These are phyloP conservation scores for Phodopus roborovskii DNA, from an alignment of 2,113 vertebrate species.

Conservation along the genomic window DNA sequence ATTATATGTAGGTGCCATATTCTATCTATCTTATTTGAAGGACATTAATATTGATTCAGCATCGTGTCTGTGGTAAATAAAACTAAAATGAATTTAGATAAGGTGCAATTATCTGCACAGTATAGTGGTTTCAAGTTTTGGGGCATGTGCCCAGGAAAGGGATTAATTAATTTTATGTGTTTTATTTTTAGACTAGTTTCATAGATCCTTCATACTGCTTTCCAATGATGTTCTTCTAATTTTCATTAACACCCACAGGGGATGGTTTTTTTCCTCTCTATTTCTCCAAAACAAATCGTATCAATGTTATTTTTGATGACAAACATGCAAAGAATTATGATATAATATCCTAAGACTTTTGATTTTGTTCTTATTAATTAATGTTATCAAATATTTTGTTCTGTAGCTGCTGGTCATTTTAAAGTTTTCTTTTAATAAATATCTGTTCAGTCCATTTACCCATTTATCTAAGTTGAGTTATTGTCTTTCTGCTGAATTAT, in stretches of 20 bases:
- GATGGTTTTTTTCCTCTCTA: neutral
- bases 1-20: neutral
- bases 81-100: neutral
- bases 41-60: neutral
- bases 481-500: neutral
- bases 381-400: neutral
- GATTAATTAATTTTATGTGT: neutral
- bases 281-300: neutral
- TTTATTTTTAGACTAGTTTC: neutral
- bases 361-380: neutral
- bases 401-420: neutral
- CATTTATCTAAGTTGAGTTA: neutral
- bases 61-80: neutral
- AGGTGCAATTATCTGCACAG: neutral
- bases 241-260: neutral
- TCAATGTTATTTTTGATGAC: too few species aligned
- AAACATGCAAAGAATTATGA: neutral
- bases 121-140: neutral
- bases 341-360: neutral
- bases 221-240: neutral
- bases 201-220: neutral
- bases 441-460: neutral
- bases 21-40: neutral
- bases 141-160: neutral
- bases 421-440: neutral